Evolutionary conservation across 2,797 vertebrate genomes (phyloP).

Genomic region (Sebastiscus albofasciatus): DNA sequence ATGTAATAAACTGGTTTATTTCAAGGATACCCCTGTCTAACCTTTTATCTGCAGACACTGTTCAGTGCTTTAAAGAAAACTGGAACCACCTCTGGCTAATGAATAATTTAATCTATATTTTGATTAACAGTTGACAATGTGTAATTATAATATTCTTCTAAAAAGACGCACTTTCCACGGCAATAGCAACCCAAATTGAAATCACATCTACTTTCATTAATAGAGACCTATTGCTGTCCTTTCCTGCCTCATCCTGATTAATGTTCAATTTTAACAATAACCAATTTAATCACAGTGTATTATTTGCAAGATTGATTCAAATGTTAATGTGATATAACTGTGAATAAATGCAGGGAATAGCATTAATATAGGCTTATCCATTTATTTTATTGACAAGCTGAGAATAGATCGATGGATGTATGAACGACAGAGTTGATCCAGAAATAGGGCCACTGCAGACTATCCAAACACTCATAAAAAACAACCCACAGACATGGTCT

Average conservation of each 20-base stretch:
- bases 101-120: not conserved
- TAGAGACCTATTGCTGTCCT: not conserved
- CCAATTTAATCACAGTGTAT: not conserved
- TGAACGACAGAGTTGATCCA: conserved; percentile 7
- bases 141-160: not conserved
- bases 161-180: not conserved
- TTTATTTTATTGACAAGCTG: not conserved
- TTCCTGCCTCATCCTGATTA: too few relatives aligned
- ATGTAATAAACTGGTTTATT: not conserved
- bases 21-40: not conserved
- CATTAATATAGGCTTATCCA: not conserved
- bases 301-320: not conserved
- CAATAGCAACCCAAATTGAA: not conserved
- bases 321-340: not conserved
- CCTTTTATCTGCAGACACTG: not conserved
- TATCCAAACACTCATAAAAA: not conserved
- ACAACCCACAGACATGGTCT: conserved; percentile 16
- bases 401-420: not conserved
- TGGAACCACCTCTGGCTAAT: not conserved
- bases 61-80: not conserved
- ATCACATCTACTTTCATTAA: not conserved
- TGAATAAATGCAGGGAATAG: not conserved
- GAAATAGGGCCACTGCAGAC: conserved; percentile 23
- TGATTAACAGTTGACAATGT: not conserved
- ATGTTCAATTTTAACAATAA: too few relatives aligned